Percentiles rank a stretch among this genome's conserved stretches.
Conservation (phyloP, 2,113 vertebrate species). For the Lamprotornis superbus region DNA sequence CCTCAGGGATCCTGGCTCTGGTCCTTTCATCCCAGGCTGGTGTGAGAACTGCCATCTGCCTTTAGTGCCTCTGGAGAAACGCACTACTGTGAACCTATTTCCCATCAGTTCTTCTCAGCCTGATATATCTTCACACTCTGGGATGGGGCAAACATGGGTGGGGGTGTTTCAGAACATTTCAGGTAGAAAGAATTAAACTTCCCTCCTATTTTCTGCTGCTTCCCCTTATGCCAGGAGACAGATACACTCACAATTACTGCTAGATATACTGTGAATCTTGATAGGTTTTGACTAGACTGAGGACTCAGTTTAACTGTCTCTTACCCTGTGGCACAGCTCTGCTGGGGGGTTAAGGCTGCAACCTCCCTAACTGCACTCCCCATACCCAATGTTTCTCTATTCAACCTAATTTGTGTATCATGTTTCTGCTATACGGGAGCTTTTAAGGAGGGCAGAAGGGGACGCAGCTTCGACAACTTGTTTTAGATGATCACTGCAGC, state of each 20-base stretch:
- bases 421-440: neutral
- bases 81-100: rapidly evolving
- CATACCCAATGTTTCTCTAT: neutral
- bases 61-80: neutral
- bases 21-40: neutral
- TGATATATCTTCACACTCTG: neutral
- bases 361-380: neutral
- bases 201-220: neutral
- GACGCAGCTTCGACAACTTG: rapidly evolving
- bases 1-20: neutral
- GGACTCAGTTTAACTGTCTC: neutral
- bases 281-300: neutral
- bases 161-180: neutral
- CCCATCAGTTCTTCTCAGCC: neutral
- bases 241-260: neutral
- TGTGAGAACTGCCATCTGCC: neutral
- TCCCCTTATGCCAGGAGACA: neutral
- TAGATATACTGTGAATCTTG: neutral
- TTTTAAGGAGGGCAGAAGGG: neutral
- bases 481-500: neutral
- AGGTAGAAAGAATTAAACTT: neutral
- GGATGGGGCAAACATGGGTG: rapidly evolving
- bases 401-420: neutral
- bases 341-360: neutral
- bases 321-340: neutral